Base-by-base conservation (phyloP, 1,140 invertebrate genomes). In the Trichomalopsis sarcophagae region DNA sequence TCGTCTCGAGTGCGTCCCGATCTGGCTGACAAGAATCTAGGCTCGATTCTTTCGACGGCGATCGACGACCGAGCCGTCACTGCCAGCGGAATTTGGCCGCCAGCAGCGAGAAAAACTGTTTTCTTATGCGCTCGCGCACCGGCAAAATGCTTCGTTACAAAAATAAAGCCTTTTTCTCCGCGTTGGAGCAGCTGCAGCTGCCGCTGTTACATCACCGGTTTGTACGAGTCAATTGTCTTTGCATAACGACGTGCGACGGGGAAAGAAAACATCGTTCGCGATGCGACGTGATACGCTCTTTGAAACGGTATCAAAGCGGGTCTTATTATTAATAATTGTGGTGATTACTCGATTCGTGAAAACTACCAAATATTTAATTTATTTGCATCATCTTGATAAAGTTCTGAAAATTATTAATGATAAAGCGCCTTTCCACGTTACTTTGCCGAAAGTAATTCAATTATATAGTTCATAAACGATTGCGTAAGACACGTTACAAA, bases 41-140 rank as follows among this genome's bases (percentile, higher is more conserved):
- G 68, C 40, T 71, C 47, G 30, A 79, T 79, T 79, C 75, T 84
- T 79, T 84, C 68, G 74, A 21, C 21, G 40, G 6, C 62, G 5
- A 27, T 17, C 40, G 23, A 2, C 33, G 77, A 66, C 2, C 0
- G 13, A 71, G 21, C 47, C 27, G 13, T 71, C 30, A 27, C 36
- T 82, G 74, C 75, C 77, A 80, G 33, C 40, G 69, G 77, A 84
- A 84, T 84, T 80, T 66, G 83, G 83, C 77, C 77, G 36, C 69
- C 66, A 62, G 11, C 27, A 10, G 75, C 21, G 50, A 69, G 62
- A 76, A 84, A 83, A 68, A 84, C 13, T 69, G 62, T 69, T 71
- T 77, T 69, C 23, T n/a, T 78, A 69, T 78, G 11, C 27, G 17
- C 74, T 13, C 21, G 21, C 21, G 21, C 9, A 17, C 21, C 55